Base-by-base conservation (phyloP, 2,888 invertebrate species). In the Drosophila birchii region DNA sequence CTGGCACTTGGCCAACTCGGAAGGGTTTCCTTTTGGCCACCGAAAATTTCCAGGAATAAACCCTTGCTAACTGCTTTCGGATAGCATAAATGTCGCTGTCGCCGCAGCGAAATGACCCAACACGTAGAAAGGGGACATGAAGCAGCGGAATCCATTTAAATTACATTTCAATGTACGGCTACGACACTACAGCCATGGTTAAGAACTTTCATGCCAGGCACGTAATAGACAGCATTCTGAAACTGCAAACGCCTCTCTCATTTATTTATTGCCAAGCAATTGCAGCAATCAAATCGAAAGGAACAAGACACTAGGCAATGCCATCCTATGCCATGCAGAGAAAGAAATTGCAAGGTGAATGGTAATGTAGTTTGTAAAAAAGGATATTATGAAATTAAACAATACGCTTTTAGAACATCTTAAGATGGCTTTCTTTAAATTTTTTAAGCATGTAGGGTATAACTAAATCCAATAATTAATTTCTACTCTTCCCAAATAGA, bases 91-190 rank as follows among this genome's bases (percentile, higher is more conserved):
- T 43, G 66, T 75, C 75, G 44, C 44, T 44, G 23, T 29, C 29
- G 29, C 29, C 7, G 29, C 8, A 29, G 29, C 29, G 29, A 29
- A 29, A 38, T 43, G 60, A 45, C 72, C 41, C 60, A 34, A 68
- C 75, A 72, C 72, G 72, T 73, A 44, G 18, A 36, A 20, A 26
- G 45, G 54, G 20, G 47, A 57, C 62, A 64, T 60, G 64, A 55
- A 55, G 39, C 16, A 18, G 43, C 49, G 62, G 63, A 76, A 84
- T 73, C 60, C 62, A 86, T 85, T 87, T 67, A 73, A 86, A 88
- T 76, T 73, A 71, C 74, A 54, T 61, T 75, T 54, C 76, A 63
- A 59, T 56, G 61, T 44, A 36, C 59, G 59, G 36, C 16, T 20
- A 34, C 49, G 26, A 18, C 23, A 18, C 23, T 47, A 8, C 34